These are phyloP conservation scores for Zaprionus nigranus DNA, from an alignment of 1,140 invertebrate genomes.

Conservation along the genomic window DNA sequence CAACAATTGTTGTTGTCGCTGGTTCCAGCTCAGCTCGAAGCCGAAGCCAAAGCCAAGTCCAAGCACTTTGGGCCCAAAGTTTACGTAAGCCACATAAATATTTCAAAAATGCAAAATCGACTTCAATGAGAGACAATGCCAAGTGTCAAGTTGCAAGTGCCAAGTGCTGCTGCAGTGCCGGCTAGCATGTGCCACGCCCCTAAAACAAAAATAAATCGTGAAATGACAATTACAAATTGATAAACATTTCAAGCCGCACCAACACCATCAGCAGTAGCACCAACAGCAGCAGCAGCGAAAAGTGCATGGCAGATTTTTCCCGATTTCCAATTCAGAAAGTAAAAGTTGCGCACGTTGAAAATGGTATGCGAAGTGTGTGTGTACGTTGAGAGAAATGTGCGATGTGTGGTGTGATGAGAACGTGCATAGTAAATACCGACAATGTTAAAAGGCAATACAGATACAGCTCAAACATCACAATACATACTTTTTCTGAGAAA, in stretches of 20 bases:
- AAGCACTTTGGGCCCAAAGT: slow-evolving; percentile 14
- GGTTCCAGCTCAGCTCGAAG: slow-evolving; percentile 31
- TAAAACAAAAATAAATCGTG: background rate
- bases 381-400: slow-evolving; percentile 4
- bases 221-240: slow-evolving; percentile 30
- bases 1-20: slow-evolving; percentile 69
- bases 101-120: slow-evolving; percentile 43
- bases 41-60: slow-evolving; percentile 11
- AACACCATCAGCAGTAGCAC: background rate
- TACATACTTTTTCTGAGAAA: background rate
- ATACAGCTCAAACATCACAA: background rate
- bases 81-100: slow-evolving; percentile 46
- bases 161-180: slow-evolving; percentile 3
- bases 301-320: slow-evolving; percentile 1
- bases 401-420: background rate
- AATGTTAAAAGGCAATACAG: background rate
- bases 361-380: background rate
- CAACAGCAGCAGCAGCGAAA: background rate
- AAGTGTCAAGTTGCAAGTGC: slow-evolving; percentile 25
- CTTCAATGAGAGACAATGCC: slow-evolving; percentile 20
- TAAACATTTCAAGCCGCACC: slow-evolving; percentile 19
- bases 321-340: slow-evolving; percentile 10
- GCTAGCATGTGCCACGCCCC: slow-evolving; percentile 26
- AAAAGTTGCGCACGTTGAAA: slow-evolving; percentile 2
- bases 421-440: background rate